These are phyloP conservation scores for Danaus melanippus DNA, from an alignment of 1,140 invertebrate species.

Conservation along the genomic window DNA sequence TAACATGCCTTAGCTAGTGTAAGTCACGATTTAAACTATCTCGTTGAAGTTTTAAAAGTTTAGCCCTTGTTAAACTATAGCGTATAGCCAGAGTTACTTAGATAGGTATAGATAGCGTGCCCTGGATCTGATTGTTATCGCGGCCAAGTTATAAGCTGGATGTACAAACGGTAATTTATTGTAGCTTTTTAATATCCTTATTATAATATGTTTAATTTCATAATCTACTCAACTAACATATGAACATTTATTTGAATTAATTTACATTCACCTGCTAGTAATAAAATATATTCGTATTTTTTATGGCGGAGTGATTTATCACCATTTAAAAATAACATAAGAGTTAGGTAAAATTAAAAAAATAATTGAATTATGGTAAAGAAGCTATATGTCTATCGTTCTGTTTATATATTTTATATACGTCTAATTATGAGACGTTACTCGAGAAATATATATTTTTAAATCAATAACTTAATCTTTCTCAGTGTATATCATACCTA, in stretches of 20 bases:
- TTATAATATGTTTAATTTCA: slow-evolving; percentile 1
- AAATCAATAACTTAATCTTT: too few relatives aligned
- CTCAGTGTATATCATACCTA: slow-evolving; percentile 28
- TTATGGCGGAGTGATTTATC: too few relatives aligned
- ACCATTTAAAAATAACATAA: slow-evolving; percentile 1
- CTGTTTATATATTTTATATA: too few relatives aligned
- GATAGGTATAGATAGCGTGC: slow-evolving; percentile 45
- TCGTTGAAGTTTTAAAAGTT: slow-evolving; percentile 52
- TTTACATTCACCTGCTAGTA: too few relatives aligned
- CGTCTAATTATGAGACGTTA: too few relatives aligned
- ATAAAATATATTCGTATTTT: neutral
- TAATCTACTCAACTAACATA: neutral
- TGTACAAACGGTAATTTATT: slow-evolving; percentile 24
- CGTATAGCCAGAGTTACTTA: slow-evolving; percentile 28
- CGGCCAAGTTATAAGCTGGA: slow-evolving; percentile 31
- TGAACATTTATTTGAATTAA: too few relatives aligned
- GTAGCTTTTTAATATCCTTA: slow-evolving; percentile 5
- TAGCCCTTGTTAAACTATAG: slow-evolving; percentile 33
- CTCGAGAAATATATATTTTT: too few relatives aligned
- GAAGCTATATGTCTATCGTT: too few relatives aligned
- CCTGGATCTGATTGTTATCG: slow-evolving; percentile 59
- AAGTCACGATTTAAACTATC: slow-evolving; percentile 66
- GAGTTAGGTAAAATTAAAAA: too few relatives aligned
- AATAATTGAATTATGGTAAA: too few relatives aligned
- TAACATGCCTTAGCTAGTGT: slow-evolving; percentile 56